Percentiles rank a stretch among this genome's conserved stretches.
These are phyloP conservation scores for Todiramphus saurophagus DNA, from an alignment of 2,113 vertebrate species.

Conservation along the genomic window DNA sequence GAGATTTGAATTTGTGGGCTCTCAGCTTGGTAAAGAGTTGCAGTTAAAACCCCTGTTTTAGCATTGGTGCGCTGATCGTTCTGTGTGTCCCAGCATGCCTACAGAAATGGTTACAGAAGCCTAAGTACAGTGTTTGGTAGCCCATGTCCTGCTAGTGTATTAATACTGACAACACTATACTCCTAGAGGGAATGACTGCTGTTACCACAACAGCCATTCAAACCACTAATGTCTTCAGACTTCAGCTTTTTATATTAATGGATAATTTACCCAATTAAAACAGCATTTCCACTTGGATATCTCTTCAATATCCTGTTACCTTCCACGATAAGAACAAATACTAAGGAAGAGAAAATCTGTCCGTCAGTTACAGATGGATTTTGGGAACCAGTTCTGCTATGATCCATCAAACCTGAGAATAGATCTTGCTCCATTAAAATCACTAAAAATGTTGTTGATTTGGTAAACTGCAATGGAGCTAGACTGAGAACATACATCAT, in stretches of 20 bases:
- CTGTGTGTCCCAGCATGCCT: not conserved
- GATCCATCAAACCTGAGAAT: not conserved
- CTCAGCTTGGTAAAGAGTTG: not conserved
- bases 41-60: accelerated
- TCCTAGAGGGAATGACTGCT: not conserved
- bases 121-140: not conserved
- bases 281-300: not conserved
- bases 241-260: not conserved
- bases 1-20: not conserved
- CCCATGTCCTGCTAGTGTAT: not conserved
- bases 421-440: not conserved
- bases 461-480: not conserved
- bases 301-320: not conserved
- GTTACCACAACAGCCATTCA: not conserved
- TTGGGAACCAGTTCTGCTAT: not conserved
- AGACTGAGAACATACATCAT: not conserved
- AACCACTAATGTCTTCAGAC: not conserved
- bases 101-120: not conserved
- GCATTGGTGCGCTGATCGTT: not conserved
- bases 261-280: not conserved
- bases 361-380: not conserved
- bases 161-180: not conserved
- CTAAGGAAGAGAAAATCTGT: not conserved
- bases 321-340: not conserved
- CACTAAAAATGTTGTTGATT: not conserved